A percentile compares a stretch with the other conserved stretches of the same genome.
Evolutionary conservation across 2,797 vertebrate species (phyloP).

Genomic region (Ctenochaetus hawaiiensis): DNA sequence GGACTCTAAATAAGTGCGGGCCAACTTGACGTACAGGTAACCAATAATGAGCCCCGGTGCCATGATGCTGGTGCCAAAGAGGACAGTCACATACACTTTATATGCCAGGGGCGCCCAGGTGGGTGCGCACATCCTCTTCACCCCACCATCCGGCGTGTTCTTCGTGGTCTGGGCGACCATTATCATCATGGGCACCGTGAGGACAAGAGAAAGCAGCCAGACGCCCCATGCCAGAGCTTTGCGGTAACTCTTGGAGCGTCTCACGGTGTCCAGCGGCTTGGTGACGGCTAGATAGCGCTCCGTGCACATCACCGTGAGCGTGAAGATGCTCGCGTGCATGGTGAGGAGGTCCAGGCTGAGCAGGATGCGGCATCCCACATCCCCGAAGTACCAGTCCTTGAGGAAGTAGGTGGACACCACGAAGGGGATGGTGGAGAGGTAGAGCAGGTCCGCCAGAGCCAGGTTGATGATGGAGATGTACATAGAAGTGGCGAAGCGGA

Average conservation of each 20-base stretch:
- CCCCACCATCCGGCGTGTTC: constrained; percentile 76
- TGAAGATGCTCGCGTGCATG: constrained; percentile 97
- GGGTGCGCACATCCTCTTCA: constrained; percentile 91
- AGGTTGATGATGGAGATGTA: constrained; percentile 94
- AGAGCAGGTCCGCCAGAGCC: constrained; percentile 92
- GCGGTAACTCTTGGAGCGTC: constrained; percentile 88
- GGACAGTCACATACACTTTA: constrained; percentile 90
- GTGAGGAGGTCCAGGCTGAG: constrained; percentile 94
- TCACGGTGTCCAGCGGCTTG: constrained; percentile 89
- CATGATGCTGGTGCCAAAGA: constrained; percentile 95
- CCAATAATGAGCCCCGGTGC: constrained; percentile 92
- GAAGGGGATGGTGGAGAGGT: constrained; percentile 95
- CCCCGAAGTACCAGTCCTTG: constrained; percentile 95
- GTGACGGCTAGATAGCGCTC: constrained; percentile 93
- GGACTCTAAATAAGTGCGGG: constrained; percentile 91
- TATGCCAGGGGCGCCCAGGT: constrained; percentile 90
- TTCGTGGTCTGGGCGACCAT: constrained; percentile 89
- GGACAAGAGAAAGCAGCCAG: constrained; percentile 89
- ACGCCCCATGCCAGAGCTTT: constrained; percentile 88
- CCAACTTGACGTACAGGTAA: constrained; percentile 90
- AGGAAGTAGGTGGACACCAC: constrained; percentile 93
- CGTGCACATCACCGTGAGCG: constrained; percentile 92
- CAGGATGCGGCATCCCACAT: constrained; percentile 91
- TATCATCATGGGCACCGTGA: constrained; percentile 92
- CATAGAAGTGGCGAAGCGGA: constrained; percentile 91